Evolutionary conservation across 2,797 vertebrate genomes (phyloP).

Genomic region (Menidia menidia): DNA sequence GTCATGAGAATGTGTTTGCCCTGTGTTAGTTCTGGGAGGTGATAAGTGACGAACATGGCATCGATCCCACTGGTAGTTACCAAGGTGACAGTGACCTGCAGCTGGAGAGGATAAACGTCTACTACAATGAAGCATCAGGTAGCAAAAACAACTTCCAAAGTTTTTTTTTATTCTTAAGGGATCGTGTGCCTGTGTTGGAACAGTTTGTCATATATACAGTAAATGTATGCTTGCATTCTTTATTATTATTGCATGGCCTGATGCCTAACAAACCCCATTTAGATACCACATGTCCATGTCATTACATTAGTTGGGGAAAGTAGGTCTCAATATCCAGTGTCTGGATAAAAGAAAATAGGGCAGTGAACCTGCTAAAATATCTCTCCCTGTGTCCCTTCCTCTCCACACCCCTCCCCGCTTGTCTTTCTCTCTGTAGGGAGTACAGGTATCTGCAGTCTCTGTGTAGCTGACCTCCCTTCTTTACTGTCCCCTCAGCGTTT

Average conservation of each 20-base stretch:
- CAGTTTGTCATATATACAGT: background rate
- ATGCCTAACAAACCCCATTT: slow-evolving; percentile 33
- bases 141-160: slow-evolving; percentile 31
- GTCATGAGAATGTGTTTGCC: slow-evolving; percentile 14
- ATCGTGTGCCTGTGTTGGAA: slow-evolving; percentile 3
- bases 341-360: slow-evolving; percentile 61
- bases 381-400: slow-evolving; percentile 22
- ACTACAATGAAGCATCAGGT: slow-evolving; percentile 97
- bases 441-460: slow-evolving; percentile 76
- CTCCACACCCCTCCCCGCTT: slow-evolving; percentile 4
- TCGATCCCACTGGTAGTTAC: slow-evolving; percentile 93
- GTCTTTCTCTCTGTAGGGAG: slow-evolving; percentile 57
- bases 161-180: slow-evolving; percentile 10
- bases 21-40: slow-evolving; percentile 93
- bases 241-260: slow-evolving; percentile 46
- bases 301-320: slow-evolving; percentile 51
- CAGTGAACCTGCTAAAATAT: slow-evolving; percentile 64
- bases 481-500: slow-evolving; percentile 26
- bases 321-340: slow-evolving; percentile 48
- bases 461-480: slow-evolving; percentile 40
- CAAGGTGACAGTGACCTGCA: slow-evolving; percentile 95
- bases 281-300: slow-evolving; percentile 25
- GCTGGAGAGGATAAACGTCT: slow-evolving; percentile 95
- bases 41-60: slow-evolving; percentile 96
- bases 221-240: slow-evolving; percentile 12